Percentiles rank a stretch among this genome's conserved stretches.
Evolutionary conservation across 2,888 invertebrate genomes (phyloP).

Genomic region (Himalopsyche tibetana): DNA sequence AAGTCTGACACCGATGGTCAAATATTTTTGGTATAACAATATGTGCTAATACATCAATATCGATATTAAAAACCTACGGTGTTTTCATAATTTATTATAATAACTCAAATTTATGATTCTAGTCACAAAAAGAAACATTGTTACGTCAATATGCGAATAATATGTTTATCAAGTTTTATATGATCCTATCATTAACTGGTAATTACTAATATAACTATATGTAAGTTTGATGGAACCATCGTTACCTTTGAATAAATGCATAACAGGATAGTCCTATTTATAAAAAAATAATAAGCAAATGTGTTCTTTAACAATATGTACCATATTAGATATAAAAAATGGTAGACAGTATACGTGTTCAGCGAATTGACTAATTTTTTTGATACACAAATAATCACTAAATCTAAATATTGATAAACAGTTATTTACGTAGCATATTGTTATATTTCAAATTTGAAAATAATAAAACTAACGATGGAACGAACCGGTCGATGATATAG

Average conservation of each 20-base stretch:
- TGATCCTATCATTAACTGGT: slow-evolving; percentile 7
- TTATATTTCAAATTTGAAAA: neutral
- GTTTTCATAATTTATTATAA: neutral
- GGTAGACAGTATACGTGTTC: neutral
- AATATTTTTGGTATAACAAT: slow-evolving; percentile 32
- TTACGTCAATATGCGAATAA: neutral
- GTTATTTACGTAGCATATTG: neutral
- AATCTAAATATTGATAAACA: neutral
- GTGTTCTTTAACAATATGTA: neutral
- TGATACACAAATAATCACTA: neutral
- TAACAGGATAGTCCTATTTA: neutral
- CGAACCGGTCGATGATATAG: neutral
- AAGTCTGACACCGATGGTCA: neutral
- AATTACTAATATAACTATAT: neutral
- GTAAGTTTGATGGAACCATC: neutral
- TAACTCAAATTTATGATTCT: neutral
- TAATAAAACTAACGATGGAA: neutral
- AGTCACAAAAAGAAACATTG: neutral
- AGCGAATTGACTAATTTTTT: neutral
- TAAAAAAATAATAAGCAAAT: slow-evolving; percentile 4
- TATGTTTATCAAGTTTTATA: neutral
- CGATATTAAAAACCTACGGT: neutral
- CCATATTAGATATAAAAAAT: slow-evolving; percentile 5
- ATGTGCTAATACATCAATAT: slow-evolving; percentile 17
- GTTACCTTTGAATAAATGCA: slow-evolving; percentile 32